A percentile compares a stretch with the other conserved stretches of the same genome.
Conservation (phyloP, 2,113 vertebrate species). For the Lepus timidus region DNA sequence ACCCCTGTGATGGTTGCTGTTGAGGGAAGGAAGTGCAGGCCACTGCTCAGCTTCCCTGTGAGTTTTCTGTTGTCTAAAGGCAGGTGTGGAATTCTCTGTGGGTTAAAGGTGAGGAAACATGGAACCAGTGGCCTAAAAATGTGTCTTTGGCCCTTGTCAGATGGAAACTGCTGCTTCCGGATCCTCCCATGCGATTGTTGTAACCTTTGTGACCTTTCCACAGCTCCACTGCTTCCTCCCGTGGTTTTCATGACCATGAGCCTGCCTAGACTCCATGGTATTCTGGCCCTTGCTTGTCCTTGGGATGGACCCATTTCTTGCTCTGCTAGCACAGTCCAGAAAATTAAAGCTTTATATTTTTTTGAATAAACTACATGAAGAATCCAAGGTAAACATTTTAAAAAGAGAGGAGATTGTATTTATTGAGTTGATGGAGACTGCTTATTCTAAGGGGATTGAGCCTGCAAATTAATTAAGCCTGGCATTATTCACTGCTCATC, state of each 20-base stretch:
- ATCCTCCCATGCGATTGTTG: conserved; percentile 4
- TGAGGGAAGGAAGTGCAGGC: not conserved
- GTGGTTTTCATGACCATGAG: not conserved
- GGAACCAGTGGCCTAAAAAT: conserved; percentile 3
- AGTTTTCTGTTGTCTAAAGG: conserved; percentile 6
- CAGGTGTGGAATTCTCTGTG: not conserved
- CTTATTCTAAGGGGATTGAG: conserved; percentile 21
- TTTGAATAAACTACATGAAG: not conserved
- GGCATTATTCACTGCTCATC: not conserved
- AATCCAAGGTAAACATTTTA: not conserved
- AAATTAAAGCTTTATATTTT: not conserved
- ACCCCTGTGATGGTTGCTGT: not conserved
- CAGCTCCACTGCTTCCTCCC: not conserved
- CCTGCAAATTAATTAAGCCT: conserved; percentile 21
- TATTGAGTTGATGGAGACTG: conserved; percentile 16
- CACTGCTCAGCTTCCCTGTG: not conserved
- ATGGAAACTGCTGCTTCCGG: not conserved
- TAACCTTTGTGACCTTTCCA: not conserved
- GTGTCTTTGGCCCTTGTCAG: not conserved
- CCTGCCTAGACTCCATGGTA: not conserved
- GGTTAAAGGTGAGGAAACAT: conserved; percentile 47
- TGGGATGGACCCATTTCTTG: not conserved
- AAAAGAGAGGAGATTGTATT: not conserved
- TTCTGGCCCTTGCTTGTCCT: not conserved
- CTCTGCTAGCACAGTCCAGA: not conserved